A percentile compares a stretch with the other conserved stretches of the same genome.
Evolutionary conservation across 2,113 vertebrate genomes (phyloP).

Genomic region (Leucoraja erinaceus): DNA sequence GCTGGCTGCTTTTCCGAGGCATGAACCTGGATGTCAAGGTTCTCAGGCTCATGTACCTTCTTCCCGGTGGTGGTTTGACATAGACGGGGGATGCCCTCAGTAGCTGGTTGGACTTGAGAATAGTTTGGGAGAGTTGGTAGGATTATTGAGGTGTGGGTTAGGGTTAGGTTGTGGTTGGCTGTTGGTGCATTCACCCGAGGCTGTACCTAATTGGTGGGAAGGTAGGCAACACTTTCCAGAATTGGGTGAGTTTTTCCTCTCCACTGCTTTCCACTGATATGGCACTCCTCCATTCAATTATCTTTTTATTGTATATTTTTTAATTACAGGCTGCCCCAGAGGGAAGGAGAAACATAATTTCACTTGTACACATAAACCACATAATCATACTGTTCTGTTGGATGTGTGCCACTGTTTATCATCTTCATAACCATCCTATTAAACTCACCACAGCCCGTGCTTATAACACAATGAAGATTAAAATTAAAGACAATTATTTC

Average conservation of each 20-base stretch:
- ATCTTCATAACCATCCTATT: constrained; percentile 34
- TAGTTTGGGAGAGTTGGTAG: too few relatives aligned
- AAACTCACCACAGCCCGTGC: neutral
- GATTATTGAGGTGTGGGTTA: neutral
- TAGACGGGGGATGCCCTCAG: too few relatives aligned
- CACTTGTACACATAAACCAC: constrained; percentile 34
- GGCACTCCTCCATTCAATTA: neutral
- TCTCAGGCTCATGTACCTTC: too few relatives aligned
- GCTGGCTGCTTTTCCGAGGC: too few relatives aligned
- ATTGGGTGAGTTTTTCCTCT: neutral
- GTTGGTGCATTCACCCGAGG: neutral
- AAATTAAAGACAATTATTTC: constrained; percentile 36
- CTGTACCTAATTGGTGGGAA: neutral
- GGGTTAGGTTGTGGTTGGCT: neutral
- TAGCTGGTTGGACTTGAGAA: neutral
- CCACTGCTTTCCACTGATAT: neutral
- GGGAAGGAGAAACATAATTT: constrained; percentile 16
- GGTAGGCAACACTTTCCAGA: too few relatives aligned
- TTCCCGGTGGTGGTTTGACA: too few relatives aligned
- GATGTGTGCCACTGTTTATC: constrained; percentile 16
- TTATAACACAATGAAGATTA: constrained; percentile 36
- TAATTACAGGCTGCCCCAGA: constrained; percentile 33
- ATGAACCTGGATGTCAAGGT: too few relatives aligned
- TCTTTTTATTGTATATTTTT: constrained; percentile 32
- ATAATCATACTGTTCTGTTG: constrained; percentile 35